phyloP scores from a whole-genome alignment of 2,888 invertebrate species.

The Masnerella sp. region DNA sequence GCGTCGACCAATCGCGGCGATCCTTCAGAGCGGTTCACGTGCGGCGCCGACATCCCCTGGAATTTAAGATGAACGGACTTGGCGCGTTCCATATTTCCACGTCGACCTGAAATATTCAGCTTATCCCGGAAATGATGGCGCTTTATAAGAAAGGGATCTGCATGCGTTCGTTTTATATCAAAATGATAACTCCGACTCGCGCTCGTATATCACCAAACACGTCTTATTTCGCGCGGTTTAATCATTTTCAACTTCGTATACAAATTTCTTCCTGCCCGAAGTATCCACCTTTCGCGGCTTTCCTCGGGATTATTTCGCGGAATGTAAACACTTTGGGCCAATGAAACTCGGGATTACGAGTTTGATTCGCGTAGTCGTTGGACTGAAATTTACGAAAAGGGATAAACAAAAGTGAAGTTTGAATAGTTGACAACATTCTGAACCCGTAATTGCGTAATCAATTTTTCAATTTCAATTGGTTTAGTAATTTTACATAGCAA shows the following conservation, averaged over 20 bases:
- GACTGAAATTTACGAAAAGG: no score
- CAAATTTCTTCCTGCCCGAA: no score
- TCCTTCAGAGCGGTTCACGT: conserved; percentile 38
- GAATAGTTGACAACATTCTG: no score
- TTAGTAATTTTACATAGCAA: no score
- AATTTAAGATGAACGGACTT: conserved; percentile 51
- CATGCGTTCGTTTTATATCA: conserved; percentile 33
- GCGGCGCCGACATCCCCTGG: conserved; percentile 10
- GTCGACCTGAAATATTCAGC: conserved; percentile 50
- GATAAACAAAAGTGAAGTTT: background rate
- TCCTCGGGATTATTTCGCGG: no score
- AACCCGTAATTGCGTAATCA: no score
- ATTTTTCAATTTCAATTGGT: no score
- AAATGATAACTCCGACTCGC: conserved; percentile 34
- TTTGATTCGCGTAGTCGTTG: no score
- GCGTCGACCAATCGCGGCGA: conserved; percentile 23
- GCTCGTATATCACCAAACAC: conserved; percentile 29
- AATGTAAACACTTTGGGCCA: no score
- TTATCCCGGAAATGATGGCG: conserved; percentile 46
- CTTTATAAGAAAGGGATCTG: conserved; percentile 43
- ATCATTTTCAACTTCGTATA: conserved; percentile 4
- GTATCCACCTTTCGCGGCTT: no score
- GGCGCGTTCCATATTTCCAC: conserved; percentile 47
- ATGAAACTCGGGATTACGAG: no score
- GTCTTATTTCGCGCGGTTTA: conserved; percentile 12